Evolutionary conservation across 30 jellyfish, hydroid and myxozoan species (phyloP), one percentile per base, ranked within the genome.

Genomic region (Turritopsis rubra): DNA sequence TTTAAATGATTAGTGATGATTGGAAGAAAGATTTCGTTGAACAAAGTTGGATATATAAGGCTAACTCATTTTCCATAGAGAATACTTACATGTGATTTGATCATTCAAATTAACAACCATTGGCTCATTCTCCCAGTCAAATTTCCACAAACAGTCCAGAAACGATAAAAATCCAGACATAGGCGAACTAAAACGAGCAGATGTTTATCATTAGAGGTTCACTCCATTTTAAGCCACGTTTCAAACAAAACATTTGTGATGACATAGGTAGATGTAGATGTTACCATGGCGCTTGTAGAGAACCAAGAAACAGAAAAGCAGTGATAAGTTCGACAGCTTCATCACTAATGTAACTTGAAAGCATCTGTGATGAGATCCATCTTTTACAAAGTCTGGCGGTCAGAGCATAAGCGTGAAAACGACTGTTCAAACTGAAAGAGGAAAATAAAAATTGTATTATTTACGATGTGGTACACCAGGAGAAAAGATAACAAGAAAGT

Each of bases 351-450:
- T 74, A 83, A n/a, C 74, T 84, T 26, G 86, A 52, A 0, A 91
- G 84, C 97, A 91, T 91, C 68, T 91, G 97, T 1, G 96, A 71
- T 8, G 96, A 70, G 22, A 91, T 71, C 97, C 97, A 91, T 27
- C 96, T 70, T 31, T 86, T 86, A 9, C 92, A 90, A 8, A 91
- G 93, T 23, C 97, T 70, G 18, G 93, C 73, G 18, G 97, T 91
- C 83, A 91, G 75, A 19, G 95, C 88, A 77, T 76, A 91, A 0
- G 92, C 89, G 0, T 84, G 85, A 54, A 54, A 80, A 52, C 85
- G 88, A 52, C 92, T 85, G 72, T 86, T 88, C 52, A 91, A 31
- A 74, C 97, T 91, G 54, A 31, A 80, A 79, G 21, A 1, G 13
- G 0, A 79, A 19, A 73, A 18, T 73, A 22, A 73, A 81, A 21